phyloP scores from a whole-genome alignment of 2,797 vertebrate species.

The Tangara arthus region DNA sequence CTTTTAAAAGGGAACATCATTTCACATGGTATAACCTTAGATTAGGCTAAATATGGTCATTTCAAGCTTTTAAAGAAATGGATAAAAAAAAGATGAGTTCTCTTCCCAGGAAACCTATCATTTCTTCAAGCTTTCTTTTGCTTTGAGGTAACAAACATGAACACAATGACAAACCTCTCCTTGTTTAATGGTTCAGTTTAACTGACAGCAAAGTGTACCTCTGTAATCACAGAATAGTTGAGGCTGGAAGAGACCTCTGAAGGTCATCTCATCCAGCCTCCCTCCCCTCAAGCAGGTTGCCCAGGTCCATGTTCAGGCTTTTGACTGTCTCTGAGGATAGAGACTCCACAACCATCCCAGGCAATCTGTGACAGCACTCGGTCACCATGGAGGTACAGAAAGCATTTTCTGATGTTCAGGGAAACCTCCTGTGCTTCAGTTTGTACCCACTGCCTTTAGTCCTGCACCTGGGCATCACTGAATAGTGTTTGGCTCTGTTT shows the following conservation, averaged over 20 bases:
- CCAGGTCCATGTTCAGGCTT: background rate
- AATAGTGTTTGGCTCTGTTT: fast-evolving
- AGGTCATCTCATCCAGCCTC: background rate
- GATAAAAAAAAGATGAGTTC: background rate
- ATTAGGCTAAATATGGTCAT: background rate
- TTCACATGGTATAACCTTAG: background rate
- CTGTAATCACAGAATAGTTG: background rate
- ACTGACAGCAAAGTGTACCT: background rate
- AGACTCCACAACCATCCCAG: background rate
- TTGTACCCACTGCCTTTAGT: background rate
- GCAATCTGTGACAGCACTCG: background rate
- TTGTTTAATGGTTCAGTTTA: background rate
- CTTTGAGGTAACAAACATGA: fast-evolving
- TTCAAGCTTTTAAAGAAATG: background rate
- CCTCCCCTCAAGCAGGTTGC: background rate
- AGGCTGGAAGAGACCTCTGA: background rate
- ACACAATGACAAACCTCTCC: background rate
- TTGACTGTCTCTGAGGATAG: background rate
- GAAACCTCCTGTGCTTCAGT: background rate
- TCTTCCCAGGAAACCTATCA: background rate
- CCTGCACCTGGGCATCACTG: background rate
- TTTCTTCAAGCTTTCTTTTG: background rate
- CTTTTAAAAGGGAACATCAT: background rate
- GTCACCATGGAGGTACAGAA: background rate
- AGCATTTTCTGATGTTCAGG: background rate